phyloP scores from a whole-genome alignment of 2,797 vertebrate species.

The Jordanella pulchra region DNA sequence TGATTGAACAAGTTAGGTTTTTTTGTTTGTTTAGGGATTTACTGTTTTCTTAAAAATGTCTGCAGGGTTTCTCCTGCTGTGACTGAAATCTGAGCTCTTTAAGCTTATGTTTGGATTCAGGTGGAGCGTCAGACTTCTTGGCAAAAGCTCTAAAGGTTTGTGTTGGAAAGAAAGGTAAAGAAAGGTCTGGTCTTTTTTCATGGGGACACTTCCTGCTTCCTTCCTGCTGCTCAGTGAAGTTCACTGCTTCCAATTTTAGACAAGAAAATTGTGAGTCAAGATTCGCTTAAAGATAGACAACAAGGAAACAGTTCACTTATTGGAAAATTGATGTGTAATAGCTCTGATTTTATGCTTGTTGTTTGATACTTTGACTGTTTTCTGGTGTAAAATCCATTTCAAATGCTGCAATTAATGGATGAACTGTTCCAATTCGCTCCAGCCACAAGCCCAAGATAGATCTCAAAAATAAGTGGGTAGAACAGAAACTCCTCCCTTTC shows the following conservation, averaged over 20 bases:
- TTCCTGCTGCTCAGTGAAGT: constrained; percentile 41
- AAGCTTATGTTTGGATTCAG: constrained; percentile 50
- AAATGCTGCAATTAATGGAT: not conserved
- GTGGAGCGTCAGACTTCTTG: constrained; percentile 44
- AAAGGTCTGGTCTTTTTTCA: constrained; percentile 50
- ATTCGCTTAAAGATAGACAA: not conserved
- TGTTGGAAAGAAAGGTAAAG: constrained; percentile 23
- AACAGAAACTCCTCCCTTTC: constrained; percentile 59
- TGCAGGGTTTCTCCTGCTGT: constrained; percentile 41
- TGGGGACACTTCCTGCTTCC: constrained; percentile 38
- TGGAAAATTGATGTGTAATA: not conserved
- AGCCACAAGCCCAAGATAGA: constrained; percentile 26
- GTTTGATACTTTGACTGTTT: not conserved
- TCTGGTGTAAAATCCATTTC: not conserved
- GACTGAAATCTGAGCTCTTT: constrained; percentile 64
- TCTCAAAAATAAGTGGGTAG: constrained; percentile 34
- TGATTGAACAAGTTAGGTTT: constrained; percentile 21
- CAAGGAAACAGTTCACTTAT: not conserved
- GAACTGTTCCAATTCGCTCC: constrained; percentile 1
- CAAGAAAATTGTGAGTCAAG: constrained; percentile 25
- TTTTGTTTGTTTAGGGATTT: constrained; percentile 20
- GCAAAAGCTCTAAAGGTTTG: constrained; percentile 36
- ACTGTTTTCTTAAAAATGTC: constrained; percentile 28
- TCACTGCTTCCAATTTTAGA: constrained; percentile 63
- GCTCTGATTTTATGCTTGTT: constrained; percentile 13